These are phyloP conservation scores for Brevimyrus niger DNA, from an alignment of 2,113 vertebrate species.

Conservation along the genomic window DNA sequence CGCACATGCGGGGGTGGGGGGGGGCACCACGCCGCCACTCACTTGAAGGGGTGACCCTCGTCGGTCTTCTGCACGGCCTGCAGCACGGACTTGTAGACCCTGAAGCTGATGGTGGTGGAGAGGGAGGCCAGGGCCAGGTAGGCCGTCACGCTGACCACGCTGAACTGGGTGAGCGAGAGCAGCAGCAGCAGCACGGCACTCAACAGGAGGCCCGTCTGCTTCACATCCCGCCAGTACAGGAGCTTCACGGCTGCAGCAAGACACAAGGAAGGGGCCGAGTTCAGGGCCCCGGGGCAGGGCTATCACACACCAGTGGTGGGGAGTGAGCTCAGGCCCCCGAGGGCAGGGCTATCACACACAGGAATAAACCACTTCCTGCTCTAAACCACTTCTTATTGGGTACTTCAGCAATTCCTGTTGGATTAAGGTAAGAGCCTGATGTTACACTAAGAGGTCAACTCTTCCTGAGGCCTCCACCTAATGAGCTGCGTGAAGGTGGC, in stretches of 20 bases:
- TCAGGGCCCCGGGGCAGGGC: neutral
- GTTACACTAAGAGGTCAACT: neutral
- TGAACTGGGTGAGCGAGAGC: slow-evolving; percentile 79
- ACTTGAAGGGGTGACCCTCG: slow-evolving; percentile 81
- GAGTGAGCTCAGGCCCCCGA: neutral
- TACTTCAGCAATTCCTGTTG: neutral
- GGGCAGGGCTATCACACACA: too few relatives aligned
- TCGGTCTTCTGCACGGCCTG: slow-evolving; percentile 83
- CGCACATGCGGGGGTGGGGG: neutral
- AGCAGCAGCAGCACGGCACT: slow-evolving; percentile 74
- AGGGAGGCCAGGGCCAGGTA: slow-evolving; percentile 76
- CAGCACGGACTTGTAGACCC: slow-evolving; percentile 81
- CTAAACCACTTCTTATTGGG: neutral
- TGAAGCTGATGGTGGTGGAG: slow-evolving; percentile 81
- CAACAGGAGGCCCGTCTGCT: slow-evolving; percentile 73
- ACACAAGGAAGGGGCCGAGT: neutral
- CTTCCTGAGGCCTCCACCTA: neutral
- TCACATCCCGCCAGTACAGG: slow-evolving; percentile 79
- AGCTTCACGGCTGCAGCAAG: slow-evolving; percentile 65
- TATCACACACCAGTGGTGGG: neutral
- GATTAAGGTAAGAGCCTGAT: neutral
- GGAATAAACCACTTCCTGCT: neutral
- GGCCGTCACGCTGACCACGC: slow-evolving; percentile 74
- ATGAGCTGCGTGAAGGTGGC: neutral
- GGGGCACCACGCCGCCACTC: slow-evolving; percentile 42